Percentiles rank a stretch among this genome's conserved stretches.
phyloP scores from a whole-genome alignment of 2,797 vertebrate genomes.

The Pachyuromys duprasi region DNA sequence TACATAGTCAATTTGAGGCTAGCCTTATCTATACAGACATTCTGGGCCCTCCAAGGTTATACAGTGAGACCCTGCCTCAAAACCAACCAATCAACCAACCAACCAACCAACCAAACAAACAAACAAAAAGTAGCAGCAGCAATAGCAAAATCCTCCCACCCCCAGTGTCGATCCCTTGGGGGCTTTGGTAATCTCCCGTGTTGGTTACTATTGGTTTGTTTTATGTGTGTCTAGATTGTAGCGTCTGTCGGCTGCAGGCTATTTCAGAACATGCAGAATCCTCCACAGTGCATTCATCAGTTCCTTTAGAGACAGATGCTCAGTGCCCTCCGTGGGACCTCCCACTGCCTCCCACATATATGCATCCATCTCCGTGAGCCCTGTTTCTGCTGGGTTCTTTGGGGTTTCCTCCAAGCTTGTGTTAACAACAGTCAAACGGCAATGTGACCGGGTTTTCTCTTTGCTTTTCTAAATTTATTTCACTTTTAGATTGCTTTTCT shows the following conservation, averaged over 20 bases:
- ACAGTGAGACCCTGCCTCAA: not conserved
- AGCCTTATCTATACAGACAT: not conserved
- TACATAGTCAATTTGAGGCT: not conserved
- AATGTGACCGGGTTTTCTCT: not conserved
- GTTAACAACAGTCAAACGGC: not conserved
- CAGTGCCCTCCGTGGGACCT: not conserved
- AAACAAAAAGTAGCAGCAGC: not conserved
- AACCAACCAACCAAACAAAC: not conserved
- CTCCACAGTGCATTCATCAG: not conserved
- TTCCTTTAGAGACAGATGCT: not conserved
- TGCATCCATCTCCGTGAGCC: not conserved
- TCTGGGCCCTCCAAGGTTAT: not conserved
- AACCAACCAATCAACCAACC: not conserved
- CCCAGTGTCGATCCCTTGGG: not conserved
- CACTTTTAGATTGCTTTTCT: not conserved
- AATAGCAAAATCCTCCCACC: not conserved
- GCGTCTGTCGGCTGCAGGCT: not conserved
- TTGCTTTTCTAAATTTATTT: not conserved
- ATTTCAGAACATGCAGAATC: not conserved
- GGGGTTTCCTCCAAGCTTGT: not conserved
- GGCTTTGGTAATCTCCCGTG: not conserved
- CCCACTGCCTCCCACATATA: not conserved
- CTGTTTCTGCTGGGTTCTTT: not conserved
- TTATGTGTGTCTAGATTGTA: not conserved
- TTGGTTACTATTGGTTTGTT: not conserved